Conservation (phyloP, 2,888 invertebrate genomes). For the Ecliptopera silaceata region DNA sequence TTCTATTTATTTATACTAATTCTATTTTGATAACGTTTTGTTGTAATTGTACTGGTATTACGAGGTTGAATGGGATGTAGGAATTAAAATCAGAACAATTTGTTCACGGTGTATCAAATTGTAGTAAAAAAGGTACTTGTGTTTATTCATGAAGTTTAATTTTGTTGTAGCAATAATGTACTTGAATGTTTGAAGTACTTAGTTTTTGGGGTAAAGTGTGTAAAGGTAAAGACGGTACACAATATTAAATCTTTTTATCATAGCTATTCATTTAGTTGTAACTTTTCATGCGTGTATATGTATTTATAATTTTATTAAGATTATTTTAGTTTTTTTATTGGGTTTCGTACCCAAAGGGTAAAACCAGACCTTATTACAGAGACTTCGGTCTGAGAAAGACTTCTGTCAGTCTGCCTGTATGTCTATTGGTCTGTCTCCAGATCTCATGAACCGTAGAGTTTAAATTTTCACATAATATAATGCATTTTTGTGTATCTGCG, state of each 20-base stretch:
- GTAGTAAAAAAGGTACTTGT: conserved; percentile 14
- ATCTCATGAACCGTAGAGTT: too few relatives aligned
- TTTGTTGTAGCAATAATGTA: conserved; percentile 7
- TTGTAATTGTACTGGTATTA: conserved; percentile 37
- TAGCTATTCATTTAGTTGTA: too few relatives aligned
- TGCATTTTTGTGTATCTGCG: too few relatives aligned
- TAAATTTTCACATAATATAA: too few relatives aligned
- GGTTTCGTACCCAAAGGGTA: too few relatives aligned
- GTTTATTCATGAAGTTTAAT: conserved; percentile 15
- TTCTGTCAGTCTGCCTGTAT: too few relatives aligned
- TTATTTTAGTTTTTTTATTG: too few relatives aligned
- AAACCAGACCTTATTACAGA: too few relatives aligned
- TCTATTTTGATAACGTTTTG: conserved; percentile 67
- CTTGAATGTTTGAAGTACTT: conserved; percentile 8
- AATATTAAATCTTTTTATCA: not conserved
- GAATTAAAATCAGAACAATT: conserved; percentile 26
- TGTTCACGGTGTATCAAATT: conserved; percentile 18
- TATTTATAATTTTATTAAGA: too few relatives aligned
- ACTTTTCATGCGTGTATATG: too few relatives aligned
- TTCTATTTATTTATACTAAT: conserved; percentile 74
- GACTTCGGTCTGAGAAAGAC: too few relatives aligned
- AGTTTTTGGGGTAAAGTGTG: not conserved
- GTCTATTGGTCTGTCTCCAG: too few relatives aligned
- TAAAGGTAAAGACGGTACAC: not conserved
- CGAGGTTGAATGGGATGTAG: conserved; percentile 44